Percentiles rank a stretch among this genome's conserved stretches.
Evolutionary conservation across 2,797 vertebrate genomes (phyloP).

Genomic region (Tenualosa thibaudeaui): DNA sequence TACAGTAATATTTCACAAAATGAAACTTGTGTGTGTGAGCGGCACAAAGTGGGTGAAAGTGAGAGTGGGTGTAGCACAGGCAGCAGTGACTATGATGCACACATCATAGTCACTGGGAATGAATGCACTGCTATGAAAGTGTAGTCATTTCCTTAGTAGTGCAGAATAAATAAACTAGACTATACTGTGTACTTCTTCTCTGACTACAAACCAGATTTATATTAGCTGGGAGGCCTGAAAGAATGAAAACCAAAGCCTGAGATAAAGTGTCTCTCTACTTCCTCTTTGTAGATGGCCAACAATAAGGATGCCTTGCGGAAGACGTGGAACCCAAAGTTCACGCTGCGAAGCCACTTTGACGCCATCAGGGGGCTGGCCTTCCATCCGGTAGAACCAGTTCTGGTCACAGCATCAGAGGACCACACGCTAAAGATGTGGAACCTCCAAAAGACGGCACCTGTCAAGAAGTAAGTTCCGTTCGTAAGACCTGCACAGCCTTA

Average conservation of each 20-base stretch:
- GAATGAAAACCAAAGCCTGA: neutral
- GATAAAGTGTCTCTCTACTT: no score
- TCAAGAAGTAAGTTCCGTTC: slow-evolving; percentile 87
- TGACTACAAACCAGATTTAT: neutral
- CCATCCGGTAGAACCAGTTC: slow-evolving; percentile 92
- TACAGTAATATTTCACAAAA: neutral
- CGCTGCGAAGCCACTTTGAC: slow-evolving; percentile 96
- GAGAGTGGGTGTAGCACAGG: neutral
- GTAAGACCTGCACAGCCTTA: neutral
- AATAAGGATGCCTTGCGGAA: slow-evolving; percentile 97
- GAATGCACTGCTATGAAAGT: neutral
- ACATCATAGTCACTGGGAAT: neutral
- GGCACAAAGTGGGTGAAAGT: neutral
- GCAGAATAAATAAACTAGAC: neutral
- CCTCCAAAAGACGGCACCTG: slow-evolving; percentile 96
- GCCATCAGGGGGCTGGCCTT: slow-evolving; percentile 93
- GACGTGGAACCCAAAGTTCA: slow-evolving; percentile 99
- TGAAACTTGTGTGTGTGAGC: neutral
- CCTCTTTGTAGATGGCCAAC: slow-evolving; percentile 84
- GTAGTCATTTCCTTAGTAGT: neutral
- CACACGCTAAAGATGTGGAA: slow-evolving; percentile 99
- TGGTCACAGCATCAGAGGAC: slow-evolving; percentile 97
- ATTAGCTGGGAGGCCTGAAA: neutral
- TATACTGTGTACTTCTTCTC: neutral
- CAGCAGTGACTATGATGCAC: neutral